Percentiles rank a stretch among this genome's conserved stretches.
phyloP scores from a whole-genome alignment of 2,113 vertebrate genomes.

The Aptenodytes forsteri region DNA sequence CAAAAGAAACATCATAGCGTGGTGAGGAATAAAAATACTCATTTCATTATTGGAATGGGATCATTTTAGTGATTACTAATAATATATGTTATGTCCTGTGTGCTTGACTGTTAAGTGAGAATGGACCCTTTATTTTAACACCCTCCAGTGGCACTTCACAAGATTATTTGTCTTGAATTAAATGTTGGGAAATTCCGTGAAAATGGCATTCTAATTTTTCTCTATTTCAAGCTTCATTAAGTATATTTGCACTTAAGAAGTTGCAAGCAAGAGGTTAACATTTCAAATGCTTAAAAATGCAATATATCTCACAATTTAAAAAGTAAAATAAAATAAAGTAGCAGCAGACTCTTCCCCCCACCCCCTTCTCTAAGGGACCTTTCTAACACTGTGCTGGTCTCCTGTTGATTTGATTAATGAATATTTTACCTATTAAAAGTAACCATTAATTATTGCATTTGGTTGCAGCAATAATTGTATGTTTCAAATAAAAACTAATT shows the following conservation, averaged over 20 bases:
- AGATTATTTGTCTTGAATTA: conserved; percentile 14
- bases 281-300: conserved; percentile 19
- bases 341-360: background rate
- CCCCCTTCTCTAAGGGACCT: background rate
- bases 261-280: conserved; percentile 50
- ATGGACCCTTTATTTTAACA: conserved; percentile 9
- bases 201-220: conserved; percentile 36
- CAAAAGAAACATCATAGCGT: background rate
- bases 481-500: conserved; percentile 73
- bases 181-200: background rate
- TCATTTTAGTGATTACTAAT: background rate
- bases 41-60: background rate
- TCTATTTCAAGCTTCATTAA: conserved; percentile 40
- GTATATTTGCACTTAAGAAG: background rate
- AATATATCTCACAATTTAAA: conserved; percentile 11
- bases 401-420: conserved; percentile 71
- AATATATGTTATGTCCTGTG: background rate
- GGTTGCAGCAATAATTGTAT: conserved; percentile 67
- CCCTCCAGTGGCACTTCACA: background rate
- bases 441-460: conserved; percentile 72
- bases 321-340: conserved; percentile 7
- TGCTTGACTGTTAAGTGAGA: conserved; percentile 1
- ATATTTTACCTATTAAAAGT: conserved; percentile 69
- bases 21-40: background rate
- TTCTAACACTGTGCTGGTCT: conserved; percentile 34